A percentile compares a stretch with the other conserved stretches of the same genome.
phyloP scores from a whole-genome alignment of 2,113 vertebrate species.

The Dolichallabes microphthalmus region DNA sequence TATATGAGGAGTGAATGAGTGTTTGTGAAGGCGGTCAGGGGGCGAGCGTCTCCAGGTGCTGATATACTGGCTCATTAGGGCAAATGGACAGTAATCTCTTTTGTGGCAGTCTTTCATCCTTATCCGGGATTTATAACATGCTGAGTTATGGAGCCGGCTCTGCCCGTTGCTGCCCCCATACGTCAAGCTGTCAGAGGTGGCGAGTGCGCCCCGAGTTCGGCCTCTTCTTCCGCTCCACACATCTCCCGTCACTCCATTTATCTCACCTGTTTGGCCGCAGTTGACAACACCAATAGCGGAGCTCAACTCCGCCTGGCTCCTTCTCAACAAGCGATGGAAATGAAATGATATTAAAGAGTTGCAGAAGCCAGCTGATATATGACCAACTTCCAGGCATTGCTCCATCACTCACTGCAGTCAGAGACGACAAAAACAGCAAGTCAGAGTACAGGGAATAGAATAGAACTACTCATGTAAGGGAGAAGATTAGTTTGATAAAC shows the following conservation, averaged over 20 bases:
- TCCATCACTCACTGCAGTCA: not conserved
- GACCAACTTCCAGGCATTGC: conserved; percentile 9
- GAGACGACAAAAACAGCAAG: conserved; percentile 10
- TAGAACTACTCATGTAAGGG: not conserved
- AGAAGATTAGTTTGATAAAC: not conserved
- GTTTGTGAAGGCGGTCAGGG: conserved; percentile 49
- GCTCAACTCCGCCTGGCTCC: conserved; percentile 32
- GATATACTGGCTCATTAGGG: conserved; percentile 77
- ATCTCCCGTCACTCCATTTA: conserved; percentile 47
- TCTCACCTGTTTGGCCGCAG: conserved; percentile 53
- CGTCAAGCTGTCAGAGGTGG: conserved; percentile 70
- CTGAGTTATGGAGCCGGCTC: conserved; percentile 72
- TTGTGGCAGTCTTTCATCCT: conserved; percentile 81
- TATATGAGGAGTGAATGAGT: conserved; percentile 49
- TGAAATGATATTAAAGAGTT: conserved; percentile 42
- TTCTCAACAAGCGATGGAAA: conserved; percentile 42
- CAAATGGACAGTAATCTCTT: conserved; percentile 79
- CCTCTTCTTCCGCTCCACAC: conserved; percentile 35
- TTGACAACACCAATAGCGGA: conserved; percentile 27
- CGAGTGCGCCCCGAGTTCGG: conserved; percentile 51
- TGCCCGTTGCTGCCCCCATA: conserved; percentile 70
- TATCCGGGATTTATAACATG: conserved; percentile 81
- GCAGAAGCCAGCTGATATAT: conserved; percentile 36
- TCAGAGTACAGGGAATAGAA: too few species aligned
- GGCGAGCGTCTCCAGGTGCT: conserved; percentile 56